Conservation (phyloP, 2,888 invertebrate genomes). For the Pyralis farinalis region DNA sequence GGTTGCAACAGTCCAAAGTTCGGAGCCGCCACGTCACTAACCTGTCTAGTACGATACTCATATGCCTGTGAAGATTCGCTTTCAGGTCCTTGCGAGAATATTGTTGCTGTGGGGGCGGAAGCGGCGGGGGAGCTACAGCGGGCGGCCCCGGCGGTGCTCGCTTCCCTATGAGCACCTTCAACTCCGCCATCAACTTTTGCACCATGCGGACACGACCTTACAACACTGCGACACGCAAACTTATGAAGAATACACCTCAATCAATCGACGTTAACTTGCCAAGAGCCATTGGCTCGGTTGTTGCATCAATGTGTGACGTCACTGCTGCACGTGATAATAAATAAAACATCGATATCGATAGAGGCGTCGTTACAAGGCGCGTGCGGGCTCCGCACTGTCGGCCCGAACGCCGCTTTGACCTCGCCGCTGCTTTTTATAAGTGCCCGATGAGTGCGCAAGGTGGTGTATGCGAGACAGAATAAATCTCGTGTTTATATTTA, state of each 20-base stretch:
- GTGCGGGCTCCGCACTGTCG: conserved; percentile 70
- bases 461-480: conserved; percentile 58
- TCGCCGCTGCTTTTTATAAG: conserved; percentile 76
- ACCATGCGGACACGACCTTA: conserved; percentile 75
- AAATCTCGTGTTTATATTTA: conserved; percentile 67
- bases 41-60: conserved; percentile 79
- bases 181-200: conserved; percentile 75
- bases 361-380: conserved; percentile 69
- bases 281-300: conserved; percentile 71
- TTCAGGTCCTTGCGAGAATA: conserved; percentile 73
- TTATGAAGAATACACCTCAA: conserved; percentile 59
- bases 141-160: conserved; percentile 58
- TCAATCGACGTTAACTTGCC: conserved; percentile 59
- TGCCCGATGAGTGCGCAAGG: conserved; percentile 71
- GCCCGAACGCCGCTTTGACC: conserved; percentile 62
- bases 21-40: conserved; percentile 38
- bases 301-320: conserved; percentile 66
- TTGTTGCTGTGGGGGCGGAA: conserved; percentile 48
- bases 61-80: conserved; percentile 75
- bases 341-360: conserved; percentile 60
- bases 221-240: conserved; percentile 58
- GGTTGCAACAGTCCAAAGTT: conserved; percentile 1
- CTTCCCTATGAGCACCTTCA: conserved; percentile 77
- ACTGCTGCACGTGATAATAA: conserved; percentile 66
- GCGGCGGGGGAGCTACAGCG: conserved; percentile 37